Conservation (phyloP, 1,140 invertebrate species). For the Papilio aristodemus region DNA sequence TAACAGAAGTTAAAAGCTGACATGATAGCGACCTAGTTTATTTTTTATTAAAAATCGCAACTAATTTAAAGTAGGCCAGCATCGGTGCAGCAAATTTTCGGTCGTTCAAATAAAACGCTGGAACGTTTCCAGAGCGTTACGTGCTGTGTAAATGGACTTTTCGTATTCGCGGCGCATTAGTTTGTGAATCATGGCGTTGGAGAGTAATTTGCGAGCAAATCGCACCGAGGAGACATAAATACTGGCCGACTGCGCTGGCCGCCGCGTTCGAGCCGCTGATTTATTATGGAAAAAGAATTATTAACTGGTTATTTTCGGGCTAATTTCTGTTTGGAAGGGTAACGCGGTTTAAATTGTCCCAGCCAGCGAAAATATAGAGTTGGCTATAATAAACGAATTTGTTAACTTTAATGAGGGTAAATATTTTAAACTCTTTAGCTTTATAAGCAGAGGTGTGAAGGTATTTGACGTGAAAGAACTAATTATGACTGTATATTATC, state of each 20-base stretch:
- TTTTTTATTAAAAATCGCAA: background rate
- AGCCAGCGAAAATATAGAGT: background rate
- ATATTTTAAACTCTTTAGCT: no score
- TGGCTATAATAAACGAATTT: no score
- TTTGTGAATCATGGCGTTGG: constrained; percentile 15
- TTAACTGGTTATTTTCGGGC: constrained; percentile 18
- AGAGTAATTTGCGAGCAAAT: constrained; percentile 21
- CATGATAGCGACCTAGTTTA: background rate
- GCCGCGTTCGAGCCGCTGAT: background rate
- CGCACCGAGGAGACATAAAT: constrained; percentile 20
- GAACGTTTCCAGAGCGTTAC: constrained; percentile 20
- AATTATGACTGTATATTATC: background rate
- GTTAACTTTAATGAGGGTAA: no score
- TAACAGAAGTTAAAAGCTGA: background rate
- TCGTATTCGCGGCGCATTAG: constrained; percentile 19
- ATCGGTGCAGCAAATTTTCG: constrained; percentile 7
- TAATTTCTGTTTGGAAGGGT: background rate
- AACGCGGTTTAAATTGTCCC: constrained; percentile 2
- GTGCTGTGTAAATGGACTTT: constrained; percentile 20
- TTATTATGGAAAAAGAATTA: constrained; percentile 21
- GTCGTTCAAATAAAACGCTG: constrained; percentile 18
- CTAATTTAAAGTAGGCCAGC: constrained; percentile 14
- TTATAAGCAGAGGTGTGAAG: no score
- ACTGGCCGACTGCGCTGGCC: constrained; percentile 8
- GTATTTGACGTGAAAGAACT: no score